phyloP scores from a whole-genome alignment of 2,113 vertebrate genomes.

The Oxygymnocypris stewartii region DNA sequence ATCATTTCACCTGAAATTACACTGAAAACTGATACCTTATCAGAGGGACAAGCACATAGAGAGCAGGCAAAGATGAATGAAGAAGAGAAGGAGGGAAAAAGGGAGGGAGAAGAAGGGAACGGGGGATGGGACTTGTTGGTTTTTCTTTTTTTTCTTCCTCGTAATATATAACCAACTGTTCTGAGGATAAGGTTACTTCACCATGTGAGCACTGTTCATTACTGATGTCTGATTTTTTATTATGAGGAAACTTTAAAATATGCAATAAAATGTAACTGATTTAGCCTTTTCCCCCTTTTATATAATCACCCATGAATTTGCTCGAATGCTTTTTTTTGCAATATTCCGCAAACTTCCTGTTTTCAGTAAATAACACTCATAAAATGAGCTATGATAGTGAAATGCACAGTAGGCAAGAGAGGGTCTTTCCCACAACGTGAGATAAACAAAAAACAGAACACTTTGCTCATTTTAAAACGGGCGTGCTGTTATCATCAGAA shows the following conservation, averaged over 20 bases:
- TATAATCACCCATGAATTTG: neutral
- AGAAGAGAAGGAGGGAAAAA: conserved; percentile 64
- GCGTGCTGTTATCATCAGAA: conserved; percentile 9
- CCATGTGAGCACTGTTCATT: conserved; percentile 47
- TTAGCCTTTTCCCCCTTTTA: neutral
- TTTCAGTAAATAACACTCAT: conserved; percentile 29
- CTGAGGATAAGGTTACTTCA: conserved; percentile 60
- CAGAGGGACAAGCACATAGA: conserved; percentile 67
- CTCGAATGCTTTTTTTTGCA: conserved; percentile 11
- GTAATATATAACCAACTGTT: conserved; percentile 61
- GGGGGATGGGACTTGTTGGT: conserved; percentile 57
- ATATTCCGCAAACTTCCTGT: conserved; percentile 32
- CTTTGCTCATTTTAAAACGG: conserved; percentile 21
- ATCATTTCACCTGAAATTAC: conserved; percentile 86
- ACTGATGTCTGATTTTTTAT: conserved; percentile 35
- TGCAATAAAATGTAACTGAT: neutral
- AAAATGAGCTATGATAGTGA: conserved; percentile 13
- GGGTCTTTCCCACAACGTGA: neutral
- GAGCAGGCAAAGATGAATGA: conserved; percentile 44
- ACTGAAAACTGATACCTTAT: conserved; percentile 86
- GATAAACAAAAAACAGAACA: conserved; percentile 4
- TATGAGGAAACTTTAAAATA: neutral
- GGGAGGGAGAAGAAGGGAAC: conserved; percentile 55
- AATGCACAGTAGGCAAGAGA: neutral
- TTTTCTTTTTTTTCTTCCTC: conserved; percentile 33